Evolutionary conservation across 1,140 invertebrate species (phyloP).

Genomic region (Patella vulgata): DNA sequence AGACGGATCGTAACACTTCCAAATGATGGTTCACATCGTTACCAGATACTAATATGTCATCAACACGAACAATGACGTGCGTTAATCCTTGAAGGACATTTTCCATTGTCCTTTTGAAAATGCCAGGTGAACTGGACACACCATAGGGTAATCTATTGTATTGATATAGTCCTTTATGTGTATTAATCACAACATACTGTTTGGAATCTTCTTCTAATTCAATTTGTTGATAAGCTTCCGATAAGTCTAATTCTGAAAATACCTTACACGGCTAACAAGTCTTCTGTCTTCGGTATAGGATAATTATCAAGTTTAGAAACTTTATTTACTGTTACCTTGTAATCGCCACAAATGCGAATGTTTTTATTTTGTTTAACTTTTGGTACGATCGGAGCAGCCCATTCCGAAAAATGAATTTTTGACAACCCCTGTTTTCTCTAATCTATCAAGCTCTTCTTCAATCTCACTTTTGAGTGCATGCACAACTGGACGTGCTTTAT

Average conservation of each 20-base stretch:
- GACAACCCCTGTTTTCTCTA: no score
- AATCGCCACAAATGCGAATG: neutral
- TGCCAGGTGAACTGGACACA: neutral
- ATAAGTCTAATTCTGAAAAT: neutral
- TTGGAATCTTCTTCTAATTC: neutral
- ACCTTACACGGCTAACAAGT: constrained; percentile 2
- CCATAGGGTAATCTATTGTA: neutral
- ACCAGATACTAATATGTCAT: neutral
- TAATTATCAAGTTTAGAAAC: neutral
- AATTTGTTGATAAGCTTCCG: neutral
- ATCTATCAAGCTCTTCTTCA: no score
- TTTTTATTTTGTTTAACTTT: neutral
- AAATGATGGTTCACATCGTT: no score
- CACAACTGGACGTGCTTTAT: no score
- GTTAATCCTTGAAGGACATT: neutral
- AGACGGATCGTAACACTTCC: no score
- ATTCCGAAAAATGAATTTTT: no score
- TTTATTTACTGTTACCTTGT: constrained; percentile 1
- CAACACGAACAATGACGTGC: neutral
- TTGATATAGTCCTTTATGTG: neutral
- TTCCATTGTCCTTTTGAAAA: neutral
- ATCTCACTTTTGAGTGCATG: no score
- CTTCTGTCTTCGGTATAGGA: neutral
- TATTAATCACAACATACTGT: no score
- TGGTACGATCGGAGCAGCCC: no score